Percentiles rank a stretch among this genome's conserved stretches.
These are phyloP conservation scores for Acanthurus lineatus DNA, from an alignment of 2,797 vertebrate genomes.

Conservation along the genomic window DNA sequence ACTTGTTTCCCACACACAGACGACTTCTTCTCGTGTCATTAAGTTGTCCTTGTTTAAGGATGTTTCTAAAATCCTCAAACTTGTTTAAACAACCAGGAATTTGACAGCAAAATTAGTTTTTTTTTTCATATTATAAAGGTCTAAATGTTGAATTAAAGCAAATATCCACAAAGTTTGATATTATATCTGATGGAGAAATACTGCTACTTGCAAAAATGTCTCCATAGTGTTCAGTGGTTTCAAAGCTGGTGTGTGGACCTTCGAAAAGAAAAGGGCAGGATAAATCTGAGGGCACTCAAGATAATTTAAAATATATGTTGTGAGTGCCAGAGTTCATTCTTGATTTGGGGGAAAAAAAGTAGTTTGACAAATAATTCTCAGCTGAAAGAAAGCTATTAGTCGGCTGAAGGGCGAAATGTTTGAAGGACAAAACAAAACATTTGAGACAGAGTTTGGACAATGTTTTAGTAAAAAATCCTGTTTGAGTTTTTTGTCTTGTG, in stretches of 20 bases:
- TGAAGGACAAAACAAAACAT: neutral
- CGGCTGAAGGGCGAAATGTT: too few relatives aligned
- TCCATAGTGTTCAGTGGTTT: too few relatives aligned
- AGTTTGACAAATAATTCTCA: too few relatives aligned
- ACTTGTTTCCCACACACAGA: constrained; percentile 21
- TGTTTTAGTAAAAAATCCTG: too few relatives aligned
- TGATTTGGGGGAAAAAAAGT: neutral
- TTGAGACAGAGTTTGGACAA: neutral
- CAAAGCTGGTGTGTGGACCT: neutral
- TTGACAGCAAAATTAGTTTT: neutral
- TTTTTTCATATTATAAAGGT: neutral
- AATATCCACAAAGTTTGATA: neutral
- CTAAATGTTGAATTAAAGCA: neutral
- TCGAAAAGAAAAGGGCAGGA: neutral
- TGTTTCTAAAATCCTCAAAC: neutral
- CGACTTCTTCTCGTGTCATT: neutral
- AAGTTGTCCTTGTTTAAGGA: constrained; percentile 4
- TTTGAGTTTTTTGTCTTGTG: neutral
- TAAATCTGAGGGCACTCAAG: neutral
- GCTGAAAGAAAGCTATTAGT: too few relatives aligned
- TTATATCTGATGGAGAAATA: neutral
- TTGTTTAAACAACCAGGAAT: neutral
- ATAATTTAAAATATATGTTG: neutral
- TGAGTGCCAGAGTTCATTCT: neutral
- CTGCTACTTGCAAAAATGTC: neutral